Evolutionary conservation across 2,113 vertebrate genomes (phyloP), one percentile per base, ranked within the genome.

Genomic region (Lota lota): DNA sequence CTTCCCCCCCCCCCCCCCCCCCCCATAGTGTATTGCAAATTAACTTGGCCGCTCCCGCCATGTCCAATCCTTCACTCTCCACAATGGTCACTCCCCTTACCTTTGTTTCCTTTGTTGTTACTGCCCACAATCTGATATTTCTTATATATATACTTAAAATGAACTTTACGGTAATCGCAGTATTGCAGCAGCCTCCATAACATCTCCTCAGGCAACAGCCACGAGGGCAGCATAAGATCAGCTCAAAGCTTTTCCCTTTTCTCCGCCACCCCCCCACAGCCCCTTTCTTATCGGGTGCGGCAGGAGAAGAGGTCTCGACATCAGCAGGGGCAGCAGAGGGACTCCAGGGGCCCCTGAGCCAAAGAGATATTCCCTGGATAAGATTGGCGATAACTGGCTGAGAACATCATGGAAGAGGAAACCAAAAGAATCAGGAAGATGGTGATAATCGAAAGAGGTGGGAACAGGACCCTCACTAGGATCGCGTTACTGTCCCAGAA

Each of bases 261-360:
- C 53, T 56, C 53, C 40, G 12, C 40, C 40, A n/a, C 53, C 24
- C 19, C 61, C 50, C 51, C 66, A 69, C 63, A 67, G 58, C 64
- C 2, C 19, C 18, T 20, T 11, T 67, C 66, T 85, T 86, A 81
- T 84, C 79, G 77, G 82, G 84, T 58, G n/a, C n/a, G 72, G 68
- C 70, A 74, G 70, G 58, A 77, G 24, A 58, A 76, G 53, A 83
- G 57, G 67, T 54, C 62, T 67, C 78, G 78, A 83, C 77, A 75
- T 70, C 80, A 77, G 84, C 74, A 24, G 28, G 63, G 56, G 72
- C 69, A 67, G 56, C 4, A 28, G 58, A 54, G 69, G 22, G 18
- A 33, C 28, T 33, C 59, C 60, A 24, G 62, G 21, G 73, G 28
- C 1, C n/a, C 53, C 53, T 1, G 3, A 56, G 53, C 53, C 53